Evolutionary conservation across 2,113 vertebrate genomes (phyloP).

Genomic region (Eira barbara): DNA sequence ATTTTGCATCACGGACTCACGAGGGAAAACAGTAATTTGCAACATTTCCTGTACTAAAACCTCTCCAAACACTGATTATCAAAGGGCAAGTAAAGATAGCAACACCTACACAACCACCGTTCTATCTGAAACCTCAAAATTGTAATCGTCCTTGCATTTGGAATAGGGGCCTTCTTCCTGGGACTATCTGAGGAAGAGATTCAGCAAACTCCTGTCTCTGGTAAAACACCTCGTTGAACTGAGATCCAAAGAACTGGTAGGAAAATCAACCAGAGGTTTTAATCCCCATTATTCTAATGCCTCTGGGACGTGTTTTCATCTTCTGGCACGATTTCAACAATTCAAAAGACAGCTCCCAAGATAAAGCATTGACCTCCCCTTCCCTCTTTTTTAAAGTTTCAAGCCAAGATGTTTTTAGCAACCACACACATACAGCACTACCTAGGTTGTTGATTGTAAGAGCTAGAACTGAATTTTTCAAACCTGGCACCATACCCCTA

Average conservation of each 20-base stretch:
- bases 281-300: background rate
- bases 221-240: background rate
- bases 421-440: background rate
- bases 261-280: background rate
- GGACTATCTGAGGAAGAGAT: background rate
- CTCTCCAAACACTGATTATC: conserved; percentile 77
- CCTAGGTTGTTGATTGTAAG: background rate
- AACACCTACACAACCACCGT: conserved; percentile 63
- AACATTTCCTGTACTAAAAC: conserved; percentile 76
- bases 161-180: conserved; percentile 45
- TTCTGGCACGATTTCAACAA: background rate
- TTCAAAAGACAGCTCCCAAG: conserved; percentile 37
- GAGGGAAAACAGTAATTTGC: conserved; percentile 80
- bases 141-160: conserved; percentile 70
- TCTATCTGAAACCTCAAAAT: conserved; percentile 65
- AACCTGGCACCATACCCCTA: background rate
- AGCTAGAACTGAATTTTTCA: background rate
- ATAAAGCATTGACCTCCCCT: background rate
- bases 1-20: conserved; percentile 71
- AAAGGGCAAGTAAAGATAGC: conserved; percentile 74
- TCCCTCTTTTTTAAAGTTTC: background rate
- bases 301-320: background rate
- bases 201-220: background rate
- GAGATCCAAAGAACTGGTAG: background rate
- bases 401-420: conserved; percentile 40